Percentiles rank a stretch among this genome's conserved stretches.
Conservation (phyloP, 2,113 vertebrate genomes). For the Murina feae region DNA sequence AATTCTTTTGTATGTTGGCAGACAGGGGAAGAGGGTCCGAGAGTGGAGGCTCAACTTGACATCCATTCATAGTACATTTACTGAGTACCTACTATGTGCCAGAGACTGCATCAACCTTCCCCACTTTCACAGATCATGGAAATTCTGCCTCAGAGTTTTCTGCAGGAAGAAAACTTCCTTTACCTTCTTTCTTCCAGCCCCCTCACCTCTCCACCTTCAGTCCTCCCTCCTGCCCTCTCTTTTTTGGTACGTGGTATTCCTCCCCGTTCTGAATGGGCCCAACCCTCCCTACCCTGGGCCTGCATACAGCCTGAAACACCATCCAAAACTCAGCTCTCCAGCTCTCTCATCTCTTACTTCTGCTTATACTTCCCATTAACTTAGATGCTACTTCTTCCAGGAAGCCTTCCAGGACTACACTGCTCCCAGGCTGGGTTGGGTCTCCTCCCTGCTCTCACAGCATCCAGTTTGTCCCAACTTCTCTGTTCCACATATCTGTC, state of each 20-base stretch:
- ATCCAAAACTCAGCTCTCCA: not conserved
- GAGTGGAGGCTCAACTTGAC: not conserved
- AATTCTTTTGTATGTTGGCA: rapidly evolving
- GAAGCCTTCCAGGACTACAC: not conserved
- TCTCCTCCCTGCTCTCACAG: not conserved
- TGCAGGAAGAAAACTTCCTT: not conserved
- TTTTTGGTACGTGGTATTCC: not conserved
- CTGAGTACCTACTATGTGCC: not conserved
- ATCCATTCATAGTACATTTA: not conserved
- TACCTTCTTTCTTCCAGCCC: not conserved
- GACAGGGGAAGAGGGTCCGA: not conserved
- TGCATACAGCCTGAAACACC: not conserved
- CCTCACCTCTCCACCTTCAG: not conserved
- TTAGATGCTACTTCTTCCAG: not conserved
- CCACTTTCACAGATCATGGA: not conserved
- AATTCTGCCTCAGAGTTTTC: not conserved
- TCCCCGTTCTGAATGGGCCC: not conserved
- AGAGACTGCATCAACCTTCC: not conserved
- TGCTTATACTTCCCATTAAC: not conserved
- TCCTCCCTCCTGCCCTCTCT: not conserved
- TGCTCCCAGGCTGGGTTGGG: not conserved
- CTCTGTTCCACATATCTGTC: not conserved
- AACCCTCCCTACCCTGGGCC: not conserved
- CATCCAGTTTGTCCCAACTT: not conserved
- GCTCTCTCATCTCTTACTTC: not conserved